Base-by-base conservation (phyloP, 2,797 vertebrate genomes). In the Dicrostonyx torquatus region DNA sequence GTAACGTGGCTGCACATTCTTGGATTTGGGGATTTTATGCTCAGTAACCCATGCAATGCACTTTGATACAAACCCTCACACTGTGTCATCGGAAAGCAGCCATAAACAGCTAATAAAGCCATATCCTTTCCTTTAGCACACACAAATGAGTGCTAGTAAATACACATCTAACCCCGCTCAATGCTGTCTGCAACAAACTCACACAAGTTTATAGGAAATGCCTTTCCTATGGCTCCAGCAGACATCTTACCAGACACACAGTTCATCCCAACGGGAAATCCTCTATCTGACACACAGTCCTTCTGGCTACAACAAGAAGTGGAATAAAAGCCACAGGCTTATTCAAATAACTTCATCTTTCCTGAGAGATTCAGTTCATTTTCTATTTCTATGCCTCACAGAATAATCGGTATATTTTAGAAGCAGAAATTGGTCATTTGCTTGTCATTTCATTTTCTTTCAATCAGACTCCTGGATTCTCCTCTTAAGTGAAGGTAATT, bases 121-220 rank as follows among this genome's bases (percentile, higher is more conserved):
- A 20, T 5, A 8, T 62, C 78, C 53, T 89, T 58, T 88, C 26
- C 89, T 92, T 78, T 29, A 66, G 31, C 34, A n/a, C 14, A 31
- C 2, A 40, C 58, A n/a, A 76, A 37, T 29, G 22, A 60, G 8
- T 14, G 18, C 14, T 24, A 55, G 7, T 13, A 78, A 79, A 40
- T 40, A 75, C 2, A 29, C 11, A 17, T 17, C n/a, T 77, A 62
- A 20, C 76, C n/a, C 6, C 53, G 24, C 80, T 93, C 50, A 22
- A 43, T 29, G 14, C 55, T 90, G 83, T n/a, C 55, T 86, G 53
- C 31, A 34, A 34, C 45, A 82, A 66, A 15, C 29, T 73, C 40
- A 15, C 10, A 40, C 40, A 53, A 73, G 24, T 84, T 90, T 62
- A 78, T 12, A 79, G 76, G 89, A 95, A 93, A 94, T 55, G 48